Base-by-base conservation (phyloP, 2,113 vertebrate species). In the Chaenogobius annularis region DNA sequence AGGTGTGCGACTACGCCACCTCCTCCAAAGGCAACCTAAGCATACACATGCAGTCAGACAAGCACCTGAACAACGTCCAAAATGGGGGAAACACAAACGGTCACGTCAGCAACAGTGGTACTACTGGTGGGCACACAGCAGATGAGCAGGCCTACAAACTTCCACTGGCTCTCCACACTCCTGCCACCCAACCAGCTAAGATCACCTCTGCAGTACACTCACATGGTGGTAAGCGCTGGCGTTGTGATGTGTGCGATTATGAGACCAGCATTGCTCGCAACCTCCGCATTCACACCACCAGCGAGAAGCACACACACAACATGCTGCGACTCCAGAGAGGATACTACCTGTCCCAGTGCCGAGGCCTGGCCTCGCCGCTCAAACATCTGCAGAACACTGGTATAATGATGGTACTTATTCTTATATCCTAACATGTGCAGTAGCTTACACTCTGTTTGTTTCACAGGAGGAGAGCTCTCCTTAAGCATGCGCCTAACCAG, bases 11-110 rank as follows among this genome's bases (percentile, higher is more conserved):
- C 93, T 99, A 99, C 90, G 98, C 98, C 87, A 99, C 98, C 72
- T 99, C 98, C 75, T 99, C 98, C 87, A 99, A 99, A 95, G 98
- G 98, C 93, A 99, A 99, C 94, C 95, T 99, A 91, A 99, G 98
- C 94, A 99, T 99, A 88, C 98, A 99, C 91, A 99, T 99, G 98
- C 98, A 99, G 96, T 99, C 97, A 0, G 98, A 99, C 92, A 99
- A 99, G 94, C 97, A 99, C 93, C 96, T 99, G 83, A 98, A 98
- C 92, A 99, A 99, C 82, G 98, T 99, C 92, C 98, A 99, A 91
- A 97, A 92, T 67, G 95, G 95, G 80, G 95, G 95, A 83, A 94
- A 95, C 78, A 83, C 88, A 0, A 94, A 93, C 86, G 83, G 94
- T 90, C 0, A 93, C 80, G 61, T 0, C 88, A 90, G 75, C 88